Base-by-base conservation (phyloP, 1,140 invertebrate species). In the Brevipalpus yothersi region DNA sequence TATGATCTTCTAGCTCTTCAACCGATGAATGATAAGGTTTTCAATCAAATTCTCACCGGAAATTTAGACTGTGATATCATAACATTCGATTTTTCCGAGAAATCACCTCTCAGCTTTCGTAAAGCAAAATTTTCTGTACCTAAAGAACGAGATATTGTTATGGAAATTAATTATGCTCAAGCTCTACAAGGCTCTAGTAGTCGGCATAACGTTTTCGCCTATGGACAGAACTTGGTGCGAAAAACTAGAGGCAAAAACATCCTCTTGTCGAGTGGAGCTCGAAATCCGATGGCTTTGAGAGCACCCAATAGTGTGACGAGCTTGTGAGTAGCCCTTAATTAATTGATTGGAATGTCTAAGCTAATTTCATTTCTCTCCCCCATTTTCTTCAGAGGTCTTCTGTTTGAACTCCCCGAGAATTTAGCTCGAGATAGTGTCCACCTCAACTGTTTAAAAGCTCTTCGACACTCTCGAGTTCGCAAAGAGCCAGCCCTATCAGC, bases 71-170 rank as follows among this genome's bases (percentile, higher is more conserved):
- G 47, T 49, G 61, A 62, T 51, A 45, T 62, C 15, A 41, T 62
- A 10, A 59, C 54, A 2, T 62, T 62, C 49, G 51, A 19, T 17
- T 62, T 59, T 7, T 59, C 19, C n/a, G 41, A 54, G n/a, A 60
- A n/a, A 45, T 49, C 31, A 42, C 43, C 45, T 42, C 15, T 45
- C 23, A 58, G 39, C n/a, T 17, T n/a, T 10, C 39, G 53, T 21
- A 62, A 59, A 49, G 51, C 61, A 8, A 62, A 62, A 41, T 62
- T 62, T 62, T 55, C 57, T 31, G 5, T 62, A 53, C 61, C 61
- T 1, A 55, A 55, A 12, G 42, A 57, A 13, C 58, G 57, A 59
- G 61, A 58, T 31, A 58, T 59, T n/a, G 45, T 57, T 41, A 45
- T 62, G 15, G 61, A 62, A 59, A 49, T 62, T n/a, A 62, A 62